phyloP scores from a whole-genome alignment of 2,113 vertebrate genomes.

The Cyprinus carpio region DNA sequence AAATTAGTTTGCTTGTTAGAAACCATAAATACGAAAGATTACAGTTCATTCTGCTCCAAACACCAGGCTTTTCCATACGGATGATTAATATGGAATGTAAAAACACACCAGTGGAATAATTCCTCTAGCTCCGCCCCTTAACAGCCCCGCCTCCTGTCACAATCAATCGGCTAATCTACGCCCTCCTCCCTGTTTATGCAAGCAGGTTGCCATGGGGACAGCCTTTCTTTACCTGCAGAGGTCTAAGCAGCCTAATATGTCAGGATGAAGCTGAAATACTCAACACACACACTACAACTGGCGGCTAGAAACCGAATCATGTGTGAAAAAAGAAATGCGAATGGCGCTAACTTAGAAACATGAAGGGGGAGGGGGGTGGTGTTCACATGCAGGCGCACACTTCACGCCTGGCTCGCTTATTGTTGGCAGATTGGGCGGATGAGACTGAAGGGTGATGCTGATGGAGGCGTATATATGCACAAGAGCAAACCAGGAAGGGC shows the following conservation, averaged over 20 bases:
- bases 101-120: not conserved
- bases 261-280: slow-evolving; percentile 73
- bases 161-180: slow-evolving; percentile 58
- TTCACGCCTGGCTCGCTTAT: slow-evolving; percentile 51
- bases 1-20: not conserved
- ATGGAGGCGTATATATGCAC: slow-evolving; percentile 23
- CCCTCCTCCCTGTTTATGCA: slow-evolving; percentile 57
- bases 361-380: not conserved
- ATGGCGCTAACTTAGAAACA: not conserved
- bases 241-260: slow-evolving; percentile 74
- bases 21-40: not conserved
- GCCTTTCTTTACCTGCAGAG: slow-evolving; percentile 61
- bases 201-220: slow-evolving; percentile 66
- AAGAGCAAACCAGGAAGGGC: slow-evolving; percentile 64
- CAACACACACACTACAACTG: slow-evolving; percentile 44
- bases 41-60: not conserved
- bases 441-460: slow-evolving; percentile 40
- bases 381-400: slow-evolving; percentile 42
- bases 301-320: not conserved
- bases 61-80: not conserved
- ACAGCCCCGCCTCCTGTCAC: slow-evolving; percentile 7
- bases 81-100: not conserved
- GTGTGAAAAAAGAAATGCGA: not conserved
- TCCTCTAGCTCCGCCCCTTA: not conserved
- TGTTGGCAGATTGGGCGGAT: slow-evolving; percentile 48